Base-by-base conservation (phyloP, 2,888 invertebrate genomes). In the Nudaria mundana region DNA sequence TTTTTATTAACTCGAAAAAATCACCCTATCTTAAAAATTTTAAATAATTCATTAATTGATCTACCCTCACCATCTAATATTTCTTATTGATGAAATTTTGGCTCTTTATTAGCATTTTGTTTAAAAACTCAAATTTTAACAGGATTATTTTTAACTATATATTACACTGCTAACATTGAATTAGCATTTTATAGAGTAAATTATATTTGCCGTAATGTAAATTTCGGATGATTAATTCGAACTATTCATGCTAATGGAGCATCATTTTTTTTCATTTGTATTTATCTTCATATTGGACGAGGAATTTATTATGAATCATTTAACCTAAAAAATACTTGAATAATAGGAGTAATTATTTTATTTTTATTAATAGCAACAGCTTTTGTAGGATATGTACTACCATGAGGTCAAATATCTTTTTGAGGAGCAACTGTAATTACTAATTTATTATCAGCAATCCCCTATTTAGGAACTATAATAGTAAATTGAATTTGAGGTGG, bases 401-500 rank as follows among this genome's bases (percentile, higher is more conserved):
- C n/a, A n/a, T n/a, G n/a, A n/a, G n/a, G n/a, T n/a, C n/a, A n/a
- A n/a, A n/a, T n/a, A n/a, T n/a, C n/a, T n/a, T n/a, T n/a, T n/a
- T n/a, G n/a, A n/a, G n/a, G n/a, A n/a, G n/a, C n/a, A n/a, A n/a
- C n/a, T n/a, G n/a, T n/a, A n/a, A n/a, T n/a, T n/a, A n/a, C n/a
- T n/a, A n/a, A n/a, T n/a, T n/a, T n/a, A n/a, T n/a, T n/a, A n/a
- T n/a, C n/a, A n/a, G n/a, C n/a, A n/a, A n/a, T n/a, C n/a, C n/a
- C n/a, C n/a, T 93, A 92, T 53, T 62, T 94, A 80, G 94, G 93
- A 8, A 76, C 67, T 40, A 73, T 67, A 49, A 60, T 94, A 79
- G 92, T 94, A 0, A 86, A 91, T 79, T 94, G 93, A 91, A 79
- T 95, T 62, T 95, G 94, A 90, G 94, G 94, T 1, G 94, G 94